Percentiles rank a stretch among this genome's conserved stretches.
These are phyloP conservation scores for Clupea harengus DNA, from an alignment of 2,113 vertebrate genomes.

Conservation along the genomic window DNA sequence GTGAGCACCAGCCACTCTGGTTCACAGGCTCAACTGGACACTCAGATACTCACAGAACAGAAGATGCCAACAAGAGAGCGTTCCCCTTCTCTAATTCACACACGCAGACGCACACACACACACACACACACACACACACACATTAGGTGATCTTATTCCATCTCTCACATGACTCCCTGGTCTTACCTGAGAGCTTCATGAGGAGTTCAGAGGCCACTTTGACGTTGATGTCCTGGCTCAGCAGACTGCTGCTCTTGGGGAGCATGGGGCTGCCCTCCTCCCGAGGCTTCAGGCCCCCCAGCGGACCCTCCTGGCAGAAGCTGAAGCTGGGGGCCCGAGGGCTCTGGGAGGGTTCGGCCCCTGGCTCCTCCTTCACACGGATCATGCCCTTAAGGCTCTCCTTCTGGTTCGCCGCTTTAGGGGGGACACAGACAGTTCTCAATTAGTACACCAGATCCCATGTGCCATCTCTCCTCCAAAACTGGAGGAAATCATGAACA, in stretches of 20 bases:
- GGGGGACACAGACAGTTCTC: constrained; percentile 6
- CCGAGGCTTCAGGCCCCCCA: constrained; percentile 64
- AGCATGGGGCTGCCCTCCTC: constrained; percentile 76
- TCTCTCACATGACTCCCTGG: background rate
- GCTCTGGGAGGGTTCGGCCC: constrained; percentile 78
- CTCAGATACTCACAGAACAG: background rate
- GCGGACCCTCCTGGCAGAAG: constrained; percentile 78
- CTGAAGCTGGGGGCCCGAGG: constrained; percentile 64
- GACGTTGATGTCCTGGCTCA: constrained; percentile 88
- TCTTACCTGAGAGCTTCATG: constrained; percentile 93
- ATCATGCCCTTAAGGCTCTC: constrained; percentile 88
- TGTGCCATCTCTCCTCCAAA: background rate
- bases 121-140: constrained; percentile 4
- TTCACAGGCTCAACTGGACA: background rate
- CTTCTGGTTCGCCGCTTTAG: constrained; percentile 93
- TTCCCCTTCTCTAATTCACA: background rate
- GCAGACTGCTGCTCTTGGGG: constrained; percentile 74
- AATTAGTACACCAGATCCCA: background rate
- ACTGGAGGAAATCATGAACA: too few species aligned
- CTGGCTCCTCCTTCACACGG: constrained; percentile 92
- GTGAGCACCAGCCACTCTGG: background rate
- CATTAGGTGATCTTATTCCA: constrained; percentile 29
- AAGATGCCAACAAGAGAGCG: too few species aligned
- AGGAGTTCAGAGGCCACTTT: constrained; percentile 97
- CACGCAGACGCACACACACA: background rate